Conservation (phyloP, 2,888 invertebrate species). For the Julus scanicus region DNA sequence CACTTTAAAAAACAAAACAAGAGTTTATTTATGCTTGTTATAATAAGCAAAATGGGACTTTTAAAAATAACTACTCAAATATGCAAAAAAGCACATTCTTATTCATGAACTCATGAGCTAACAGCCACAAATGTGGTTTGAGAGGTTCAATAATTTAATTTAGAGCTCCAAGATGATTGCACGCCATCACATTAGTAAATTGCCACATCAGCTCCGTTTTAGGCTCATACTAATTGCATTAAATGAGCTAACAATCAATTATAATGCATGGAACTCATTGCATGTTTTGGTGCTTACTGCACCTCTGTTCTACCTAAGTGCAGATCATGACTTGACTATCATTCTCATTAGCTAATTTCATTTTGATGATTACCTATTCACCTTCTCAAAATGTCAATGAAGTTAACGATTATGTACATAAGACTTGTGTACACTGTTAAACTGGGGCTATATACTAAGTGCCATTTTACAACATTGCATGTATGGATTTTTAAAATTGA, state of each 20-base stretch:
- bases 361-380: neutral
- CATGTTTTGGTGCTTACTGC: neutral
- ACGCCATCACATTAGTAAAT: neutral
- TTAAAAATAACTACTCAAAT: too few relatives aligned
- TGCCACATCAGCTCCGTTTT: neutral
- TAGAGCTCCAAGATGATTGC: neutral
- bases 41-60: too few relatives aligned
- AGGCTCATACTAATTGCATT: neutral
- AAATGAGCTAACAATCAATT: constrained; percentile 1
- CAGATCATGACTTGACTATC: neutral
- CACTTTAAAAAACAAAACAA: too few relatives aligned
- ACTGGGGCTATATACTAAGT: too few relatives aligned
- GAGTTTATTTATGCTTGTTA: too few relatives aligned
- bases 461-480: too few relatives aligned
- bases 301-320: neutral
- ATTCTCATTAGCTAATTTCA: neutral
- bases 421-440: too few relatives aligned
- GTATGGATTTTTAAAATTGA: too few relatives aligned
- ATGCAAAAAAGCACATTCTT: too few relatives aligned
- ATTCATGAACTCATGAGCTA: too few relatives aligned
- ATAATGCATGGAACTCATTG: neutral
- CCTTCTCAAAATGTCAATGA: neutral
- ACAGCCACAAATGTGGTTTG: neutral
- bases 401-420: too few relatives aligned
- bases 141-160: neutral